Base-by-base conservation (phyloP, 1,140 invertebrate species). In the Ctenoplectra terminalis region DNA sequence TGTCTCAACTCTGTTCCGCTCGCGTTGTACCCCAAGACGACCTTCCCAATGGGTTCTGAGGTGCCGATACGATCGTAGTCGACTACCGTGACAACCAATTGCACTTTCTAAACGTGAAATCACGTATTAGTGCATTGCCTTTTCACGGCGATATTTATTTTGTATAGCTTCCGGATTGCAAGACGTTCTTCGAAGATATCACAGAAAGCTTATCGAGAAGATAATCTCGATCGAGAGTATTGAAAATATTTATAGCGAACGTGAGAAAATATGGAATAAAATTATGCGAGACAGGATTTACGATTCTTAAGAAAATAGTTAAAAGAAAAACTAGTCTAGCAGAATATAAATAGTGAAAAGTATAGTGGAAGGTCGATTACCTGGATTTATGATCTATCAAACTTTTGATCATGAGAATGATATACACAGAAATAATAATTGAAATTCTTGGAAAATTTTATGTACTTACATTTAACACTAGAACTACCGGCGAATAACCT, bases 41-140 rank as follows among this genome's bases (percentile, higher is more conserved):
- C 98, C 94, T 99, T 98, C 84, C 99, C 99, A 92, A 99, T 99
- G 29, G 99, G 99, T 94, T 99, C 99, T 86, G 98, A 99, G 63
- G 99, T 99, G 64, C 99, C 99, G 94, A 99, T 99, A 93, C 99
- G 97, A 95, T 99, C 99, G 94, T 99, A 99, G 94, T 99, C 99
- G 92, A 99, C 99, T 87, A 99, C 99, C 69, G 99, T 99, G 88
- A 99, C 97, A 91, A 98, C 96, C 94, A 99, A 95, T 94, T 98
- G 97, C 87, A 99, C 99, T 98, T 99, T 99, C 99, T 99, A 96
- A 80, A 89, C 90, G 17, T 37, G 56, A 83, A 60, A 76, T 31
- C 23, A 81, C 70, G 61, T n/a, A 20, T 80, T 80, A 80, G 71
- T 46, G 67, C 56, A 60, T 60, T 34, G 54, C 7, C 20, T 71